Conservation (phyloP, 2,113 vertebrate genomes). For the Saguinus midas region DNA sequence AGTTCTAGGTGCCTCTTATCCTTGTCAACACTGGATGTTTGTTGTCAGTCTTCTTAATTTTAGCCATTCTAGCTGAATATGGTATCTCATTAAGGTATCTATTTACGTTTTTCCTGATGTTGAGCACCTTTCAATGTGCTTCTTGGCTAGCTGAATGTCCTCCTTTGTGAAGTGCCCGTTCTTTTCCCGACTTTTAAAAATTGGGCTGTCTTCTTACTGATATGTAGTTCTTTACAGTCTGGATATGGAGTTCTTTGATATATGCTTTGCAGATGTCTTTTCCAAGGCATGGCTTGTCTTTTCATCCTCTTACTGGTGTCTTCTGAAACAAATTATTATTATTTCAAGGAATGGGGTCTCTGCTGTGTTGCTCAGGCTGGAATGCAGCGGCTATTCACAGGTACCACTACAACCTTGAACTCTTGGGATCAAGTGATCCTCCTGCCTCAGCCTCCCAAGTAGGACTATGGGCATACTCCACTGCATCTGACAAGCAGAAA, state of each 20-base stretch:
- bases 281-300: neutral
- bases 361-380: neutral
- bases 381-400: neutral
- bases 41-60: neutral
- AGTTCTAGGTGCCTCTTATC: neutral
- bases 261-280: slow-evolving; percentile 5
- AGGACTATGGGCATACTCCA: neutral
- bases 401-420: neutral
- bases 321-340: slow-evolving; percentile 3
- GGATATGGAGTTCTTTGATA: neutral
- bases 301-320: neutral
- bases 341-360: neutral
- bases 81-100: neutral
- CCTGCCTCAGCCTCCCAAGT: neutral
- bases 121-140: neutral
- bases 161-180: slow-evolving; percentile 3
- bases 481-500: neutral
- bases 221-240: slow-evolving; percentile 11
- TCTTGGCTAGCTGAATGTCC: neutral
- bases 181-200: neutral
- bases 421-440: neutral
- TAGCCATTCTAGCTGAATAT: slow-evolving; percentile 25
- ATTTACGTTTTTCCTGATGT: neutral
- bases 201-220: neutral
- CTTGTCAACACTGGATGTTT: neutral